These are phyloP conservation scores for Pentalonia nigronervosa DNA, from an alignment of 1,140 invertebrate genomes.

Conservation along the genomic window DNA sequence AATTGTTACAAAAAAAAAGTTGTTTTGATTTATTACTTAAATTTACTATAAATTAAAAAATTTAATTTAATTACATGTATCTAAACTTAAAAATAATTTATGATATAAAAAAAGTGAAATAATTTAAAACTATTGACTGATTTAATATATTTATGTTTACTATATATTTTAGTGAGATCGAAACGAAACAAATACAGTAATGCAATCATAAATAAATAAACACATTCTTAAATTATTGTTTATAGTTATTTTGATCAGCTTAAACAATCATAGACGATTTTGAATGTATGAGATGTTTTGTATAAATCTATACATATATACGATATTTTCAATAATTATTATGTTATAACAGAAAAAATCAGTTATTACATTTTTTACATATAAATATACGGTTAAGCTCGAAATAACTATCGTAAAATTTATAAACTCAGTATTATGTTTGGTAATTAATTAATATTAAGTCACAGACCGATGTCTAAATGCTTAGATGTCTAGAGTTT, in stretches of 20 bases:
- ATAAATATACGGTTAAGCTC: background rate
- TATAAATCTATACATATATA: background rate
- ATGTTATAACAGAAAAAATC: background rate
- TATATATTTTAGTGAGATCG: background rate
- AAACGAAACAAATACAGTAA: background rate
- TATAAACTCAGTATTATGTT: background rate
- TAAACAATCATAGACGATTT: background rate
- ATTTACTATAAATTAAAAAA: background rate
- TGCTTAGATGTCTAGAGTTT: background rate
- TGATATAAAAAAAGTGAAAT: background rate
- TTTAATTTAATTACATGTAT: background rate
- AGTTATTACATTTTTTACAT: background rate
- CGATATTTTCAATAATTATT: background rate
- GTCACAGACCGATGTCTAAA: background rate
- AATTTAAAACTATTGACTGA: background rate
- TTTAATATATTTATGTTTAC: background rate
- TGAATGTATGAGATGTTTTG: background rate
- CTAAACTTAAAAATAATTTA: background rate
- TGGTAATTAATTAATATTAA: background rate
- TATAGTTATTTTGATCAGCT: background rate
- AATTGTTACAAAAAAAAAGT: slow-evolving; percentile 14
- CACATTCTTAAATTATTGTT: background rate
- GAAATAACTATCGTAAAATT: background rate
- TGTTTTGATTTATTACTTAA: slow-evolving; percentile 1
- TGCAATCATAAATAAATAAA: background rate